phyloP scores from a whole-genome alignment of 2,888 invertebrate species.

The Microplitis deprimator region DNA sequence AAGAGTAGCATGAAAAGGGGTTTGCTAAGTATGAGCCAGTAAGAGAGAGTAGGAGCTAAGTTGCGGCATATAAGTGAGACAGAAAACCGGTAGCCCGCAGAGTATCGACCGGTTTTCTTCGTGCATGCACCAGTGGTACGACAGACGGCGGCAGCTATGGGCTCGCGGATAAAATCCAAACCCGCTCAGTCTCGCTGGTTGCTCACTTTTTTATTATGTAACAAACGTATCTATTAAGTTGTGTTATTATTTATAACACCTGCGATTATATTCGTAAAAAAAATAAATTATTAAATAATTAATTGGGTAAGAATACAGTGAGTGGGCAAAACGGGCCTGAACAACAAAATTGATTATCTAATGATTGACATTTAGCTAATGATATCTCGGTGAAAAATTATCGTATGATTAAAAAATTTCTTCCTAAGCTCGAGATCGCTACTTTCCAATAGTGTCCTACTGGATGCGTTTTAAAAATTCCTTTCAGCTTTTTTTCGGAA shows the following conservation, averaged over 20 bases:
- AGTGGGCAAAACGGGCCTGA: too few species aligned
- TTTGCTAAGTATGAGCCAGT: constrained; percentile 43
- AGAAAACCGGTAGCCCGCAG: constrained; percentile 65
- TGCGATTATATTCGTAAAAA: background rate
- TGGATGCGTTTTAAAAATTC: too few species aligned
- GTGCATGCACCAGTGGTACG: constrained; percentile 24
- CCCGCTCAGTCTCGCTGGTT: constrained; percentile 63
- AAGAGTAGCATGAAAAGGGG: constrained; percentile 36
- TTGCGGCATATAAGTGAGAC: constrained; percentile 37
- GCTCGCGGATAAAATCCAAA: constrained; percentile 57
- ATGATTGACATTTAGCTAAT: too few species aligned
- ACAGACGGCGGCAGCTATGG: constrained; percentile 13
- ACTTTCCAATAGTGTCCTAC: too few species aligned
- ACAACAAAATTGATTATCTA: too few species aligned
- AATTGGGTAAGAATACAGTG: too few species aligned
- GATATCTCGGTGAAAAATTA: too few species aligned
- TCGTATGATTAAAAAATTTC: too few species aligned
- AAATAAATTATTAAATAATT: too few species aligned
- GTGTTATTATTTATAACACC: background rate
- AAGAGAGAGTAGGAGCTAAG: constrained; percentile 46
- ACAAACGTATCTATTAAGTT: background rate
- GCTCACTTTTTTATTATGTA: constrained; percentile 12
- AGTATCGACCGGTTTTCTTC: constrained; percentile 68
- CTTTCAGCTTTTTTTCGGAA: too few species aligned
- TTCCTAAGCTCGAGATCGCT: too few species aligned